Evolutionary conservation across 1,140 invertebrate species (phyloP), one percentile per base, ranked within the genome.

Genomic region (Agrilus planipennis): DNA sequence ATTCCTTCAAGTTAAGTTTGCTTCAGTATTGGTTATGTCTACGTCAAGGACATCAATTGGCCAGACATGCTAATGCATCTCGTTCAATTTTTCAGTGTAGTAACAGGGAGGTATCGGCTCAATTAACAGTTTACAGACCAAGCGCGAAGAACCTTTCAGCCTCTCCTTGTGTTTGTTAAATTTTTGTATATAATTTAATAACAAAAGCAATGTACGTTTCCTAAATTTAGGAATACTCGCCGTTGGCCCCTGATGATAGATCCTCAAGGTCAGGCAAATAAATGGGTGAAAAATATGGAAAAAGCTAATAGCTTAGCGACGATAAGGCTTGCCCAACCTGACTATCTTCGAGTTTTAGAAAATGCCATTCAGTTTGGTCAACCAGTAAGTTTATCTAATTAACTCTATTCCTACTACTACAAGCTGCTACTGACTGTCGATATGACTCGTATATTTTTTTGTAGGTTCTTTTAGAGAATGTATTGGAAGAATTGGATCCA

Each of bases 241-340:
- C 73, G 89, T 46, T 89, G 87, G 82, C 85, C 90, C 0, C 57
- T 96, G 12, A 87, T 95, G 78, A 92, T 96, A 51, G 92, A 96
- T 68, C 91, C 91, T 0, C 89, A 96, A 68, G 80, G 77, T 6
- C 90, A 94, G 64, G 91, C 90, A 0, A 92, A 91, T 49, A 85
- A 90, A 58, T 94, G 90, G 90, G 75, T 93, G 4, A 92, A 90
- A 66, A 92, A 91, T 58, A 84, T 89, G 77, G 89, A 94, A 61
- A 89, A 87, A 53, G 72, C 77, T 11, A 85, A 86, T 44, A 88
- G 88, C 61, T 63, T 95, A 17, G 80, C 77, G 42, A 71, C 92
- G 5, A 81, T 91, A 28, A 79, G 87, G 45, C 67, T 90, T 19
- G 79, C 72, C 39, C 85, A 90, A 58, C 54, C 73, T 0, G 88